These are phyloP conservation scores for Rhagoletis zephyria DNA, from an alignment of 1,140 invertebrate genomes.

Conservation along the genomic window DNA sequence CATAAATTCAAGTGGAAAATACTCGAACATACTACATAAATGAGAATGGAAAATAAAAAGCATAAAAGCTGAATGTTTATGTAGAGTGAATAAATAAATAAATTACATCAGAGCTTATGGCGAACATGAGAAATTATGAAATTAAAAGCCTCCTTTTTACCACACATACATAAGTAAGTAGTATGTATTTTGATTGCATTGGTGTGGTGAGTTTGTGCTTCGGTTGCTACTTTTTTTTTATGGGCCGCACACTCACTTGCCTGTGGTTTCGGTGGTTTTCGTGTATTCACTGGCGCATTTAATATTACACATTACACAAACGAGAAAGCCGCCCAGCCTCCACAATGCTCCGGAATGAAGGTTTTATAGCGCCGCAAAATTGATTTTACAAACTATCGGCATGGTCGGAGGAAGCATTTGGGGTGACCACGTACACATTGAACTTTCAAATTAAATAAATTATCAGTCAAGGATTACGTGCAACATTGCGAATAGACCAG, in stretches of 20 bases:
- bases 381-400: not conserved
- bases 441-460: slow-evolving; percentile 45
- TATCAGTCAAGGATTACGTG: slow-evolving; percentile 38
- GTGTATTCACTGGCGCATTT: not conserved
- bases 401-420: not conserved
- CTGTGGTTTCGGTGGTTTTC: not conserved
- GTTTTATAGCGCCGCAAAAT: not conserved
- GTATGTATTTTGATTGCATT: too few species aligned
- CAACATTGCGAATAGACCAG: slow-evolving; percentile 21
- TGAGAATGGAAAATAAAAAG: too few species aligned
- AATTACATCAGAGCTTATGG: too few species aligned
- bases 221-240: not conserved
- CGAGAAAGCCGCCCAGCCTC: not conserved
- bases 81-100: too few species aligned
- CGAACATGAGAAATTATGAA: too few species aligned
- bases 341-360: not conserved
- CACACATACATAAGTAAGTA: too few species aligned
- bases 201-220: not conserved
- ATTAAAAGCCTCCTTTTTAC: too few species aligned
- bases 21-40: too few species aligned
- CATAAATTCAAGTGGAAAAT: too few species aligned
- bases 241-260: not conserved
- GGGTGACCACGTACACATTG: not conserved
- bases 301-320: slow-evolving; percentile 29
- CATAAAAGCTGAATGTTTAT: too few species aligned